A percentile compares a stretch with the other conserved stretches of the same genome.
Evolutionary conservation across 2,113 vertebrate genomes (phyloP).

Genomic region (Leptodactylus fuscus): DNA sequence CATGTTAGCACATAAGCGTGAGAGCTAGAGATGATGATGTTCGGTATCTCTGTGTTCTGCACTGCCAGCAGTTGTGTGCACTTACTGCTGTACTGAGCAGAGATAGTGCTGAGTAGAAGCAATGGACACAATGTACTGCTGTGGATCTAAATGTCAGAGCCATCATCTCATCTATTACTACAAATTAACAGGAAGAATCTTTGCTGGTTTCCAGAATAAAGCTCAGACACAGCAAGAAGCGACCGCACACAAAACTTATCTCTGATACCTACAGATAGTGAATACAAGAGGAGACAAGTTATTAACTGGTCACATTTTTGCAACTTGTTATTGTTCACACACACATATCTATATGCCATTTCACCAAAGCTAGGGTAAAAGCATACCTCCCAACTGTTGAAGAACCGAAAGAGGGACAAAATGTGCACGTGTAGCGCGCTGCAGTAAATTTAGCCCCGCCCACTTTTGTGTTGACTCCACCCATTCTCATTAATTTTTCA

Average conservation of each 20-base stretch:
- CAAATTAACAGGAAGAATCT: not conserved
- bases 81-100: not conserved
- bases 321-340: too few species aligned
- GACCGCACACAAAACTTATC: not conserved
- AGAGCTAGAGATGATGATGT: too few species aligned
- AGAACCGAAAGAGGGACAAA: too few species aligned
- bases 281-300: not conserved
- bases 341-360: too few species aligned
- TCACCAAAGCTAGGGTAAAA: not conserved
- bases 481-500: too few species aligned
- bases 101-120: not conserved
- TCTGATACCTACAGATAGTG: not conserved
- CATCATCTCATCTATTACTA: conserved; percentile 9
- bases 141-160: not conserved
- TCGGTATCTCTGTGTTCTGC: not conserved
- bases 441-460: too few species aligned
- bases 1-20: not conserved
- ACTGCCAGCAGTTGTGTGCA: not conserved
- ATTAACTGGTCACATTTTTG: not conserved
- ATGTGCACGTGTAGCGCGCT: too few species aligned
- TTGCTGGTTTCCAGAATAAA: not conserved
- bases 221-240: not conserved
- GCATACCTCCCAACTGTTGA: too few species aligned
- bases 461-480: too few species aligned
- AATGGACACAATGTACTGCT: conserved; percentile 26